Evolutionary conservation across 2,888 invertebrate species (phyloP).

Genomic region (Silvanus unidentatus): DNA sequence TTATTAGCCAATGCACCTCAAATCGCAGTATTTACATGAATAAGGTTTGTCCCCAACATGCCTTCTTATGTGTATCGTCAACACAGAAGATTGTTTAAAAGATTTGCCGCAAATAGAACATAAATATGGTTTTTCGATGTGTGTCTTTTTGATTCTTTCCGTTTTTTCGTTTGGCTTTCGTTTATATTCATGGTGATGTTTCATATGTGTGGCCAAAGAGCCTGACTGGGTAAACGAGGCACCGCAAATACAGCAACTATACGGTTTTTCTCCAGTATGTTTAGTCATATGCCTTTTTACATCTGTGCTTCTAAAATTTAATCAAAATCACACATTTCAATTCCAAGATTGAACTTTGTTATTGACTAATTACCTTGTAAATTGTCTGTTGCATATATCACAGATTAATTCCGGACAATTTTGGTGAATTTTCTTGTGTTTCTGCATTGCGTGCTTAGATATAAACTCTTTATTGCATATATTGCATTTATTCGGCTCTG

Average conservation of each 20-base stretch:
- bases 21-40: constrained; percentile 29
- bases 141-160: constrained; percentile 12
- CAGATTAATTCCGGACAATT: constrained; percentile 13
- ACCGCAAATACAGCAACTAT: constrained; percentile 26
- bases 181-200: constrained; percentile 21
- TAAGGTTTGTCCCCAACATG: constrained; percentile 33
- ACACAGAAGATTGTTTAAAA: constrained; percentile 31
- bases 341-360: constrained; percentile 1
- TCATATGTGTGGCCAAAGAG: constrained; percentile 26
- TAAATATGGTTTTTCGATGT: constrained; percentile 24
- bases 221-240: constrained; percentile 31
- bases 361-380: constrained; percentile 4
- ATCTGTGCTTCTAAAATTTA: constrained; percentile 24
- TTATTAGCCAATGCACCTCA: constrained; percentile 23
- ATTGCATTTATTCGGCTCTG: neutral
- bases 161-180: neutral
- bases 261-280: constrained; percentile 31
- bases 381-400: constrained; percentile 13
- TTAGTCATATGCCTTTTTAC: constrained; percentile 34
- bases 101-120: constrained; percentile 36
- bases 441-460: neutral
- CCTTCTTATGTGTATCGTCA: constrained; percentile 32
- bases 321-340: constrained; percentile 6
- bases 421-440: constrained; percentile 14
- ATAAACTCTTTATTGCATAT: neutral